Evolutionary conservation across 2,888 invertebrate genomes (phyloP).

Genomic region (Lithodes maja): DNA sequence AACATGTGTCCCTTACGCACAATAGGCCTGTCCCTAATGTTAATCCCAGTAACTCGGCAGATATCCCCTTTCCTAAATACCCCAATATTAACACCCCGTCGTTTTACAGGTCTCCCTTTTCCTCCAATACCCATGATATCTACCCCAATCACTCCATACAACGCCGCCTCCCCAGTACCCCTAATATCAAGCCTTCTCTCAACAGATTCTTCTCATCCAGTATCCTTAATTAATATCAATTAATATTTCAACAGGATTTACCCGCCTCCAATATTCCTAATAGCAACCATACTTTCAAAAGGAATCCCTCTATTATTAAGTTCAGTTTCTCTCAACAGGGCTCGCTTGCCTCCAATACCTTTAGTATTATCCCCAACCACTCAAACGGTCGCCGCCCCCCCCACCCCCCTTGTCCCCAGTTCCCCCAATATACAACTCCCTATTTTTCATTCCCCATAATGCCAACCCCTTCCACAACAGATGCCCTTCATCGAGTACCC

Average conservation of each 20-base stretch:
- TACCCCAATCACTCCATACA: not conserved
- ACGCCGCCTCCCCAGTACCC: not conserved
- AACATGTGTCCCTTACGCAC: too few species aligned
- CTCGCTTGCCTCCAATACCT: not conserved
- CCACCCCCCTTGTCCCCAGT: not conserved
- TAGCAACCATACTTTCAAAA: not conserved
- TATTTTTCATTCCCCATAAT: not conserved
- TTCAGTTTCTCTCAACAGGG: not conserved
- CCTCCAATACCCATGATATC: not conserved
- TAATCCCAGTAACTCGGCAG: too few species aligned
- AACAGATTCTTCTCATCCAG: not conserved
- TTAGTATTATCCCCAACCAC: not conserved
- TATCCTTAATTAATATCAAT: not conserved
- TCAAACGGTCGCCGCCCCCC: not conserved
- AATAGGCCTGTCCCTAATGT: too few species aligned
- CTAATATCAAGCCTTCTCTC: not conserved
- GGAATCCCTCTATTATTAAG: not conserved
- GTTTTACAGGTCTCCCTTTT: not conserved
- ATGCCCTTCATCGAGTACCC: not conserved
- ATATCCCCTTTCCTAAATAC: too few species aligned
- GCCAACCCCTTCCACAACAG: not conserved
- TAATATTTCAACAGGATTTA: not conserved
- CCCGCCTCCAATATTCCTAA: not conserved
- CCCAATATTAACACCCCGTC: not conserved
- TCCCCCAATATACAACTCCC: not conserved